Conservation (phyloP, 2,113 vertebrate species). For the Rhinolophus sinicus region DNA sequence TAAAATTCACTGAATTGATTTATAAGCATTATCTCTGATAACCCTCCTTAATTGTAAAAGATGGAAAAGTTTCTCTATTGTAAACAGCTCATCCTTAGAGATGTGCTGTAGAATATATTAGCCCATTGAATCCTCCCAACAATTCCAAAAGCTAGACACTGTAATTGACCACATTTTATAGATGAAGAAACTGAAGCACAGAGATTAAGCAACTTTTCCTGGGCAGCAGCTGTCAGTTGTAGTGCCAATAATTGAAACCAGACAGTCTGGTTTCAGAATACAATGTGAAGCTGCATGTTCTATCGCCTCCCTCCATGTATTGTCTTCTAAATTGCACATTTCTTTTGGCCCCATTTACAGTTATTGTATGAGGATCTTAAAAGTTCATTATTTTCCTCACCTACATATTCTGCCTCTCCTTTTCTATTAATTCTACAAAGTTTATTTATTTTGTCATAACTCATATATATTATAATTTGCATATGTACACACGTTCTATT, state of each 20-base stretch:
- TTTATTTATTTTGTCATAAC: background rate
- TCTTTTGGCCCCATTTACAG: background rate
- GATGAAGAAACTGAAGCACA: background rate
- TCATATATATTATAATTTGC: background rate
- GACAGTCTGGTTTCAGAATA: background rate
- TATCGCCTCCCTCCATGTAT: background rate
- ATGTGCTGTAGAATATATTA: background rate
- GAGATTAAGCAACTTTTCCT: background rate
- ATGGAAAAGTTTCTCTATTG: background rate
- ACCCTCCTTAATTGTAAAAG: background rate
- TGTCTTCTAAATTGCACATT: background rate
- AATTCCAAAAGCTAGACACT: background rate
- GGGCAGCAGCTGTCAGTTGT: background rate
- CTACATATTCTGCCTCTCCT: background rate
- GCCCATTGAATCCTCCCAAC: background rate
- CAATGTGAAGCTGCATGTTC: background rate
- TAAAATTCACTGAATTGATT: conserved; percentile 2
- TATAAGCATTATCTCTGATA: background rate
- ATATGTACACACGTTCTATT: background rate
- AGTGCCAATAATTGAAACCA: background rate
- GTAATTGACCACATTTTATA: background rate
- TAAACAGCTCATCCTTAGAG: background rate
- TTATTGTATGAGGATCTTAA: background rate
- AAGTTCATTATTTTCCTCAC: background rate
- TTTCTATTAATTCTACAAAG: background rate